These are phyloP conservation scores for Paradoxurus hermaphroditus DNA, from an alignment of 2,113 vertebrate species.

Conservation along the genomic window DNA sequence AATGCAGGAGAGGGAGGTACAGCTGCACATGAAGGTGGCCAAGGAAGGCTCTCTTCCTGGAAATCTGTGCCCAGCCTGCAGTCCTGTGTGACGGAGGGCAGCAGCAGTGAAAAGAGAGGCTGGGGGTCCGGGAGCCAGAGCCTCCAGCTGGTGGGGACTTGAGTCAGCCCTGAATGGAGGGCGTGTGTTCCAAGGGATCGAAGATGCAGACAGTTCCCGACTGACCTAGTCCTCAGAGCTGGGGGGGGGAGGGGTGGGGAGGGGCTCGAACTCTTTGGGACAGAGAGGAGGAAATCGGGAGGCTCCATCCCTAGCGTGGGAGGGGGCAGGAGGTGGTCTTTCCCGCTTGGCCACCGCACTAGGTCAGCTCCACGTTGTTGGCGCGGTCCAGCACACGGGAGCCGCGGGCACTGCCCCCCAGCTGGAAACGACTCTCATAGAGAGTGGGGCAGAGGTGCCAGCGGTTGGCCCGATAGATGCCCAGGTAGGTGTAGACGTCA, in stretches of 20 bases:
- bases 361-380: slow-evolving; percentile 88
- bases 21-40: neutral
- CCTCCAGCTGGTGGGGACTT: neutral
- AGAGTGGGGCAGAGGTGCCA: slow-evolving; percentile 94
- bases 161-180: slow-evolving; percentile 26
- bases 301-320: neutral
- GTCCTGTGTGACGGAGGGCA: slow-evolving; percentile 22
- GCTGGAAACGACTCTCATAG: slow-evolving; percentile 92
- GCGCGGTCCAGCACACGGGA: slow-evolving; percentile 90
- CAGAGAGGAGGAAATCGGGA: neutral
- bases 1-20: neutral
- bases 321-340: neutral
- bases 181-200: slow-evolving; percentile 27
- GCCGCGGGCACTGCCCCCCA: slow-evolving; percentile 89
- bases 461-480: slow-evolving; percentile 92
- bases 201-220: slow-evolving; percentile 41
- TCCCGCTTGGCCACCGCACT: slow-evolving; percentile 12
- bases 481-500: slow-evolving; percentile 92
- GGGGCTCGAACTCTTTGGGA: neutral
- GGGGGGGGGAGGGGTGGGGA: no score
- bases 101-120: slow-evolving; percentile 38
- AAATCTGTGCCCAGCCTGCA: neutral
- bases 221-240: neutral
- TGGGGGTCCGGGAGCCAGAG: neutral
- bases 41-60: neutral